These are phyloP conservation scores for Bettongia penicillata DNA, from an alignment of 2,113 vertebrate species.

Conservation along the genomic window DNA sequence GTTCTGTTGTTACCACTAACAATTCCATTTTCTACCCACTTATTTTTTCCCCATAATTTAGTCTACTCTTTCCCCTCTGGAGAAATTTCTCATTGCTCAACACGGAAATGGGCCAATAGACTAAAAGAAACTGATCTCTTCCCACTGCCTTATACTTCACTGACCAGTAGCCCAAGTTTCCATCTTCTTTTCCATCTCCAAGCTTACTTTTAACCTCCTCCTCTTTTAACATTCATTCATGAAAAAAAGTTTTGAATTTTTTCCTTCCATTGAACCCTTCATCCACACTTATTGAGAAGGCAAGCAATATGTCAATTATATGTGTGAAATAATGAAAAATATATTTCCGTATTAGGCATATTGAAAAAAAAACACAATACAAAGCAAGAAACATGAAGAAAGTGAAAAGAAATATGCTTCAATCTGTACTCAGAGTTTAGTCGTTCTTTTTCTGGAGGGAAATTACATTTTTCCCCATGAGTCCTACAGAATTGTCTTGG, in stretches of 20 bases:
- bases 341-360: not conserved
- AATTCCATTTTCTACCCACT: not conserved
- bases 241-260: not conserved
- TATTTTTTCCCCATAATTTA: not conserved
- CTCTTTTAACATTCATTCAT: not conserved
- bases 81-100: constrained; percentile 11
- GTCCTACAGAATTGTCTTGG: not conserved
- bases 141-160: not conserved
- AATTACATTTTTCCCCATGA: not conserved
- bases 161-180: not conserved
- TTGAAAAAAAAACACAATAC: not conserved
- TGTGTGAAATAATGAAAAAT: not conserved
- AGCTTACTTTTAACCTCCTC: not conserved
- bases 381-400: not conserved
- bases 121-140: too few relatives aligned
- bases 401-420: not conserved
- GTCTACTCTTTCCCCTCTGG: not conserved
- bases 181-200: not conserved
- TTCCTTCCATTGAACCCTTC: not conserved
- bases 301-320: not conserved
- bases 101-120: constrained; percentile 15
- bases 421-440: too few relatives aligned
- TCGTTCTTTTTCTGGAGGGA: too few relatives aligned
- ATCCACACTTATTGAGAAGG: not conserved
- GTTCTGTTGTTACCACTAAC: not conserved